These are phyloP conservation scores for Stigmatopora argus DNA, from an alignment of 2,113 vertebrate genomes.

Conservation along the genomic window DNA sequence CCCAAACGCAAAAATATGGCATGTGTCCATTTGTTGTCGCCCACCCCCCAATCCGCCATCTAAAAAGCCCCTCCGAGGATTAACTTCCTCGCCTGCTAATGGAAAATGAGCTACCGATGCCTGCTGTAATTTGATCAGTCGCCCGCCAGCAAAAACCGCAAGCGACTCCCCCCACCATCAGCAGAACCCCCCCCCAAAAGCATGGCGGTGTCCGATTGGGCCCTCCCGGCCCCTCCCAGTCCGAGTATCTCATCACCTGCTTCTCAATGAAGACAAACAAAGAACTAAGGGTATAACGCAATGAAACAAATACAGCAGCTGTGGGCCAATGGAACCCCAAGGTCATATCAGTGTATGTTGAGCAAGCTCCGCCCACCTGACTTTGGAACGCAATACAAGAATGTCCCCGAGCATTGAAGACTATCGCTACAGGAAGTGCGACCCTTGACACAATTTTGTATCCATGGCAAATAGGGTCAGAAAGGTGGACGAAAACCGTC, in stretches of 20 bases:
- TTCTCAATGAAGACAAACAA: constrained; percentile 61
- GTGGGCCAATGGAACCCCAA: constrained; percentile 29
- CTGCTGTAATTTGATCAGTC: constrained; percentile 64
- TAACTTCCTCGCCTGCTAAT: constrained; percentile 49
- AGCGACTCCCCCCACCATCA: constrained; percentile 19
- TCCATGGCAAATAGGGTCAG: not conserved
- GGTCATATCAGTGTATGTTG: constrained; percentile 41
- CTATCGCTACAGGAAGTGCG: constrained; percentile 2
- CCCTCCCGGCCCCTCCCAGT: constrained; percentile 50
- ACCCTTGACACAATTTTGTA: constrained; percentile 24
- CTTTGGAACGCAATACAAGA: constrained; percentile 41
- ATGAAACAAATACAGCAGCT: constrained; percentile 62
- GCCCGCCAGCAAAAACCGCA: constrained; percentile 51
- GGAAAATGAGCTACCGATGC: constrained; percentile 55
- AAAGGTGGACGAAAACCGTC: no score
- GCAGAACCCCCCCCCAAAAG: constrained; percentile 14
- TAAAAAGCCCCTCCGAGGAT: constrained; percentile 40
- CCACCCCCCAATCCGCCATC: constrained; percentile 1
- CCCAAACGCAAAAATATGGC: constrained; percentile 46
- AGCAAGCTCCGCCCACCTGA: constrained; percentile 35
- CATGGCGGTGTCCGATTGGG: constrained; percentile 18
- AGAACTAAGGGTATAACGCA: constrained; percentile 29
- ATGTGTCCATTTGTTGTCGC: constrained; percentile 46
- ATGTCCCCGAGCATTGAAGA: constrained; percentile 24
- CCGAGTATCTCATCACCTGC: constrained; percentile 68